A percentile compares a stretch with the other conserved stretches of the same genome.
phyloP scores from a whole-genome alignment of 1,140 invertebrate genomes.

The Globodera ellingtonae region DNA sequence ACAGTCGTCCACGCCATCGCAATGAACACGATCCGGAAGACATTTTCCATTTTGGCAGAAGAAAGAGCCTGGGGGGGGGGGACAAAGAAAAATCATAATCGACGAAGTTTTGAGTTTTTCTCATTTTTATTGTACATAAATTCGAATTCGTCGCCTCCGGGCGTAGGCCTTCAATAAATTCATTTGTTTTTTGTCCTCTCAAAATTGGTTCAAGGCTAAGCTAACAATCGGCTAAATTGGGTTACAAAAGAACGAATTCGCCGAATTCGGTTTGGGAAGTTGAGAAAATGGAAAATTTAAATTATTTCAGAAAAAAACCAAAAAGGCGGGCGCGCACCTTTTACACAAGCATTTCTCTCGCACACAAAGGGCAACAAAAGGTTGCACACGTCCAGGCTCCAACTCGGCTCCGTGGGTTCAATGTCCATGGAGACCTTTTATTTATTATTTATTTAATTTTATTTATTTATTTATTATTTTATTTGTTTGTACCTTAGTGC shows the following conservation, averaged over 20 bases:
- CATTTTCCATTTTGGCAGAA: slow-evolving; percentile 68
- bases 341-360: slow-evolving; percentile 83
- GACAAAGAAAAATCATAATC: too few species aligned
- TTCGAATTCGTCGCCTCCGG: not conserved
- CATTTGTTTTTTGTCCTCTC: too few species aligned
- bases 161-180: too few species aligned
- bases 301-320: not conserved
- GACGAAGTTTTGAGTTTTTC: too few species aligned
- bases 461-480: slow-evolving; percentile 14
- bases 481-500: slow-evolving; percentile 72
- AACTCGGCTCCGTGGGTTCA: slow-evolving; percentile 32
- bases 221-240: slow-evolving; percentile 28
- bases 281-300: too few species aligned
- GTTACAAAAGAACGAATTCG: not conserved
- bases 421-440: slow-evolving; percentile 59
- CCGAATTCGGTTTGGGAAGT: too few species aligned
- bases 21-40: slow-evolving; percentile 67
- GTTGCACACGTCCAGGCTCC: slow-evolving; percentile 75
- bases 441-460: not conserved
- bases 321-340: slow-evolving; percentile 70
- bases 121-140: not conserved
- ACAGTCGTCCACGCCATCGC: slow-evolving; percentile 68
- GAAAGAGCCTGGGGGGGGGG: slow-evolving; percentile 65
- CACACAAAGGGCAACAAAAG: slow-evolving; percentile 90
- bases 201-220: too few species aligned